Conservation (phyloP, 30 jellyfish, hydroid and myxozoan species). For the Hydractinia echinata region DNA sequence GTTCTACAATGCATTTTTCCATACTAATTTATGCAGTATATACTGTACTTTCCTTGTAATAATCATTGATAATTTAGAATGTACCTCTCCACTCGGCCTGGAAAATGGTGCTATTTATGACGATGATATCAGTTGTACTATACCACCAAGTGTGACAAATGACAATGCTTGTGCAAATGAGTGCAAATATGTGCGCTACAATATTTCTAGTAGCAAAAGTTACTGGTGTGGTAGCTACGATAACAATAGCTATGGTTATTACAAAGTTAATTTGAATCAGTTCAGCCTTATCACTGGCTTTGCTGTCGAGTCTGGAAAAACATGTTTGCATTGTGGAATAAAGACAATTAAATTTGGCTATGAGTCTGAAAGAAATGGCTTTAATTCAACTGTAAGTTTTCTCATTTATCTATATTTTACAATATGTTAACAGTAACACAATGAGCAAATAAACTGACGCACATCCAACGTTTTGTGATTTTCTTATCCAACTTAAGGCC, state of each 20-base stretch:
- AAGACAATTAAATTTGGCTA: not conserved
- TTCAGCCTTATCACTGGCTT: conserved; percentile 2
- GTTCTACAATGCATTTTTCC: too few species aligned
- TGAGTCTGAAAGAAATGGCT: not conserved
- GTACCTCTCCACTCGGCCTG: too few species aligned
- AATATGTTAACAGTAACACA: not conserved
- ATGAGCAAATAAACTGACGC: too few species aligned
- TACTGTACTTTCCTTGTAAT: too few species aligned
- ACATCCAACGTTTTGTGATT: too few species aligned
- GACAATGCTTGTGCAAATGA: not conserved
- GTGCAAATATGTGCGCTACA: not conserved
- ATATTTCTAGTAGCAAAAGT: not conserved
- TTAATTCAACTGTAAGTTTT: not conserved
- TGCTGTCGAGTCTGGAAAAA: not conserved
- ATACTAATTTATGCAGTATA: too few species aligned
- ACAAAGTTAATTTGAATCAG: not conserved
- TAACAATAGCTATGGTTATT: not conserved
- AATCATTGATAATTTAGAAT: too few species aligned
- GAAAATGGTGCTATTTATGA: too few species aligned
- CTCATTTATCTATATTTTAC: not conserved
- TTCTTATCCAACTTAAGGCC: too few species aligned
- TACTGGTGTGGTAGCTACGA: conserved; percentile 9
- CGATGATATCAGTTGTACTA: too few species aligned
- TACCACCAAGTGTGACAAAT: not conserved
- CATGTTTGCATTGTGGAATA: not conserved